phyloP scores from a whole-genome alignment of 2,113 vertebrate species.

The Campylomormyrus tamandua region DNA sequence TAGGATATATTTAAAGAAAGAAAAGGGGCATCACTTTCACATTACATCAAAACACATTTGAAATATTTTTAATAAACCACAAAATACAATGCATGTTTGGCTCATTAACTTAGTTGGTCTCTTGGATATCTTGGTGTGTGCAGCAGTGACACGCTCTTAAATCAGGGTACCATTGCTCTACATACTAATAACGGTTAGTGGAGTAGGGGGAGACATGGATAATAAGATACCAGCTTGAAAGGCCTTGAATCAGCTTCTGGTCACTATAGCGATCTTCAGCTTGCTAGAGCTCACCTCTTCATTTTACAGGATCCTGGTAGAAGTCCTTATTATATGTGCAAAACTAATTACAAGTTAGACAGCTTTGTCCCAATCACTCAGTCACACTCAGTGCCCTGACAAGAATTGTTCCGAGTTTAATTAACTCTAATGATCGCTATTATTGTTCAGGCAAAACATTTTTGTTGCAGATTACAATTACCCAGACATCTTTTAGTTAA shows the following conservation, averaged over 20 bases:
- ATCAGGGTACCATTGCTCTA: neutral
- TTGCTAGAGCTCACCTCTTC: neutral
- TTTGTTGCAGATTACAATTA: neutral
- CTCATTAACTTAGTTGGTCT: neutral
- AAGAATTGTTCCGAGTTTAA: neutral
- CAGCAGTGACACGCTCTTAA: neutral
- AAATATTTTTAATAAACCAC: neutral
- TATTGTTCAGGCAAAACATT: neutral
- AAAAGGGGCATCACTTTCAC: neutral
- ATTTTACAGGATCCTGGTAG: neutral
- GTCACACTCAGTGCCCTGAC: neutral
- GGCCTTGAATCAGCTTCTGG: neutral
- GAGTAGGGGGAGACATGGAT: neutral
- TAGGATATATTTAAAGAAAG: neutral
- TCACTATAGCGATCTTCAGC: neutral
- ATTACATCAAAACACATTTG: neutral
- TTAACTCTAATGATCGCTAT: neutral
- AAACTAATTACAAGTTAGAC: neutral
- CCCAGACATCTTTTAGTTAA: neutral
- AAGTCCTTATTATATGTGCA: neutral
- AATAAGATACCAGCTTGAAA: neutral
- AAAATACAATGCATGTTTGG: neutral
- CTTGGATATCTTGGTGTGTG: neutral
- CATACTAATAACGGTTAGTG: neutral
- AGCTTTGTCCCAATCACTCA: neutral